Conservation (phyloP, 2,888 invertebrate species). For the Petrolisthes manimaculis region DNA sequence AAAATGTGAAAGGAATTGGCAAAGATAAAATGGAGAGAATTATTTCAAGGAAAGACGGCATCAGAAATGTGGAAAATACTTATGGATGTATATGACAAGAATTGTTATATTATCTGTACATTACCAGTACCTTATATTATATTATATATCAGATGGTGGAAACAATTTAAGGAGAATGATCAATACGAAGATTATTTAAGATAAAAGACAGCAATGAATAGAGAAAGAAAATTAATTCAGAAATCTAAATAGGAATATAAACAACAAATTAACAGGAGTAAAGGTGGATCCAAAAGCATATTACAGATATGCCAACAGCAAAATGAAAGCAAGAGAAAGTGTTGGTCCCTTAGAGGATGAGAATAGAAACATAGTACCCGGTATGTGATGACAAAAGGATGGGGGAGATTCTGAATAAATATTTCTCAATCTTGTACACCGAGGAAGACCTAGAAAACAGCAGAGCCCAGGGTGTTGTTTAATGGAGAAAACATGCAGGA, state of each 20-base stretch:
- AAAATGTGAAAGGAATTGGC: background rate
- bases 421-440: no score
- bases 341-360: conserved; percentile 10
- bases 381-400: background rate
- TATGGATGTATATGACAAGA: background rate
- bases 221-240: background rate
- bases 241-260: background rate
- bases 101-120: background rate
- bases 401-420: background rate
- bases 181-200: background rate
- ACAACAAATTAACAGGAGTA: background rate
- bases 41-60: background rate
- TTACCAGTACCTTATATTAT: no score
- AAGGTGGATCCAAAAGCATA: conserved; percentile 1
- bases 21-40: background rate
- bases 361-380: no score
- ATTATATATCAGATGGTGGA: conserved; percentile 3
- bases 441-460: no score
- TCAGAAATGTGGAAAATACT: background rate
- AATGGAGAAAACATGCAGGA: no score
- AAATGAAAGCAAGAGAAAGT: conserved; percentile 10
- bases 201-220: background rate
- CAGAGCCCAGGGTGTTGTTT: no score
- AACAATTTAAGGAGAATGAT: conserved; percentile 11
- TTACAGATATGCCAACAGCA: background rate